A percentile compares a stretch with the other conserved stretches of the same genome.
Conservation (phyloP, 2,797 vertebrate species). For the Sylvilagus floridanus region DNA sequence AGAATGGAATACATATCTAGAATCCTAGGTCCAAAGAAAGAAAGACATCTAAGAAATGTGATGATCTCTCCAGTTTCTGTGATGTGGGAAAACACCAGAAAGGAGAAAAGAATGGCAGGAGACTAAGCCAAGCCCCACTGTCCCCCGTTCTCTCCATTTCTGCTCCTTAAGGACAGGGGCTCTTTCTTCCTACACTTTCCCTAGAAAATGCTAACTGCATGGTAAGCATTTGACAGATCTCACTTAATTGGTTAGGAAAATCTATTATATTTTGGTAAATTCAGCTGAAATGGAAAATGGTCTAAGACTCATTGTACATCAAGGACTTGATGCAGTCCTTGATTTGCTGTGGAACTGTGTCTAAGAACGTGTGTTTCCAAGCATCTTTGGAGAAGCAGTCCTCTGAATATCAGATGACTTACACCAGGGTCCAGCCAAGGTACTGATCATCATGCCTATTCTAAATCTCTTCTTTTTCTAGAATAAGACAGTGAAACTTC, state of each 20-base stretch:
- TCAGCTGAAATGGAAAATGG: neutral
- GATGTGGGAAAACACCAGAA: neutral
- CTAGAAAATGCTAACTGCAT: neutral
- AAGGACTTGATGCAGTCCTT: neutral
- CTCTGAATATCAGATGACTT: neutral
- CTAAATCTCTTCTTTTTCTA: neutral
- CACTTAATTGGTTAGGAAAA: neutral
- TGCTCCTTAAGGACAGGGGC: neutral
- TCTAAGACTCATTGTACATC: neutral
- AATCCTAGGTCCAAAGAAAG: neutral
- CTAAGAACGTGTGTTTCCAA: neutral
- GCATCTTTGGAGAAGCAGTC: neutral
- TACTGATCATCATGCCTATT: neutral
- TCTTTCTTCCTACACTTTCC: neutral
- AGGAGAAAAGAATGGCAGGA: neutral
- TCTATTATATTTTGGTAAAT: neutral
- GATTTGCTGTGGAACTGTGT: neutral
- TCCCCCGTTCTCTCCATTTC: neutral
- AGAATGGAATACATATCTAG: neutral
- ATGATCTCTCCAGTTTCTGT: neutral
- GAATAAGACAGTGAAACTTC: neutral
- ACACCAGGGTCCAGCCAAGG: neutral
- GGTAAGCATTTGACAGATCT: neutral
- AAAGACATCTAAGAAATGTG: neutral
- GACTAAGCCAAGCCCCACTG: accelerated